Evolutionary conservation across 2,113 vertebrate species (phyloP), one percentile per base, ranked within the genome.

Genomic region (Triplophysa tibetana): DNA sequence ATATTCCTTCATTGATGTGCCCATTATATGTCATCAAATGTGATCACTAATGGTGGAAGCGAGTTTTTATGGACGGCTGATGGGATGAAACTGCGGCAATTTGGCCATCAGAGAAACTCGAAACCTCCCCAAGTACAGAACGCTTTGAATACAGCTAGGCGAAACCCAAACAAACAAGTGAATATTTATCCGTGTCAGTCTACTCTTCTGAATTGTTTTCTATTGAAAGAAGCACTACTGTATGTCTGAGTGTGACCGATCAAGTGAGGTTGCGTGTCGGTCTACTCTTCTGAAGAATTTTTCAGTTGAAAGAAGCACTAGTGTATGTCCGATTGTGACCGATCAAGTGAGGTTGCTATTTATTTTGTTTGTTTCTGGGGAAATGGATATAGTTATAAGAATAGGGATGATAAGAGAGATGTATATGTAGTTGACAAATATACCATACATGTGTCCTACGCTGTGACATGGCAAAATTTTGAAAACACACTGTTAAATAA

Each of bases 1-100:
- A 65, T 7, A 62, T 77, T 77, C 45, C 43, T 50, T 77, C 74
- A 77, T 38, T 77, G 62, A 77, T 77, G 74, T 43, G 52, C 26
- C 61, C 60, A 77, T 77, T 77, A 65, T 16, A 76, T 65, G 62
- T 33, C 62, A 77, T 77, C 74, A 77, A 41, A 77, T 65, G 43
- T 38, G 48, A 65, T 77, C 24, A 12, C 74, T 77, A 77, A 77
- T 77, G 74, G 62, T 64, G 74, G 45, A 65, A 77, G 48, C 29
- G 74, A 33, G 62, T 75, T 41, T 61, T 75, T 77, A 77, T 64
- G 62, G 45, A 64, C 3, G 74, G 19, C 62, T 77, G 62, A 77
- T 77, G 74, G 74, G 62, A 52, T 65, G 26, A 77, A 77, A 77
- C 24, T 8, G 74, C 74, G 23, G 74, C 45, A 65, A 77, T 77